A percentile compares a stretch with the other conserved stretches of the same genome.
Conservation (phyloP, 2,888 invertebrate species). For the Hemistola chrysoprasaria region DNA sequence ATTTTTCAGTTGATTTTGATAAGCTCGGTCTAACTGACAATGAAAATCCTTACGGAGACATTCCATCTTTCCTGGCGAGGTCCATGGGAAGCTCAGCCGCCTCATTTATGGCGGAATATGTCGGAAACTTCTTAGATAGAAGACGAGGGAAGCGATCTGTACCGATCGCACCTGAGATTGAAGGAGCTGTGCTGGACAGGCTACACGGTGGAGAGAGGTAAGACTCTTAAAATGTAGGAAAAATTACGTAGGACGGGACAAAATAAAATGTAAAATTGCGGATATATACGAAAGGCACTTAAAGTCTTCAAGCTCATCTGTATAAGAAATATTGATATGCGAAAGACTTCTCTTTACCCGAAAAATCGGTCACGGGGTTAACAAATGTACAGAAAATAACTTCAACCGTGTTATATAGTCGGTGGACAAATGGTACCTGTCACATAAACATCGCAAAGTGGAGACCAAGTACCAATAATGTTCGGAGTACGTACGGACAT, state of each 20-base stretch:
- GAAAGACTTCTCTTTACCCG: background rate
- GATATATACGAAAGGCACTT: no score
- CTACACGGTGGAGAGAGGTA: constrained; percentile 91
- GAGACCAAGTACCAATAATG: constrained; percentile 28
- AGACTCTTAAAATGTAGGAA: constrained; percentile 9
- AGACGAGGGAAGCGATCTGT: constrained; percentile 77
- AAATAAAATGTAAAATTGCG: no score
- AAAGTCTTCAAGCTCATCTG: no score
- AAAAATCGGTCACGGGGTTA: constrained; percentile 10
- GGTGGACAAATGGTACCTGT: constrained; percentile 14
- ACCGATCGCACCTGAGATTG: constrained; percentile 55
- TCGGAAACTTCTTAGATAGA: constrained; percentile 86
- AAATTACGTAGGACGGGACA: no score
- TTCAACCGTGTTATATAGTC: no score
- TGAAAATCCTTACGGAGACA: constrained; percentile 91
- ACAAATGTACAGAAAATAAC: constrained; percentile 1
- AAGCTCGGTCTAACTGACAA: constrained; percentile 93
- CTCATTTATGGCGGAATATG: constrained; percentile 86
- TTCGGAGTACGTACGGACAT: constrained; percentile 25
- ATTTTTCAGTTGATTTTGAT: constrained; percentile 89
- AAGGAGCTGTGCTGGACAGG: constrained; percentile 60
- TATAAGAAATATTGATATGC: background rate
- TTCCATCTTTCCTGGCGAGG: constrained; percentile 89
- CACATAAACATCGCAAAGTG: constrained; percentile 23
- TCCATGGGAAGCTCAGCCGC: constrained; percentile 90